phyloP scores from a whole-genome alignment of 2,797 vertebrate genomes.

The Limnodromus scolopaceus region DNA sequence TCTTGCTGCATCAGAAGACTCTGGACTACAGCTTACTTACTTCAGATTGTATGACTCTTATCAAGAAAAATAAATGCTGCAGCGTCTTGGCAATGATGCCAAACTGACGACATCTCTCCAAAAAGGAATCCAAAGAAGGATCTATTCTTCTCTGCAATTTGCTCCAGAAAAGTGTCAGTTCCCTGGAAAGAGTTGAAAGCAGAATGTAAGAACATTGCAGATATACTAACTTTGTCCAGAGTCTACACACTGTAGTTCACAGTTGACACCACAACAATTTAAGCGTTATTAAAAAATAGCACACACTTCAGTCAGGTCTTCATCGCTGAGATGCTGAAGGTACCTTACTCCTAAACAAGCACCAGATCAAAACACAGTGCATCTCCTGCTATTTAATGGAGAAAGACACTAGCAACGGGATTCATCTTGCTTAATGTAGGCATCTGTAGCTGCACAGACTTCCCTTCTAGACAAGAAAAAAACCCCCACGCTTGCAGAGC shows the following conservation, averaged over 20 bases:
- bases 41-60: slow-evolving; percentile 95
- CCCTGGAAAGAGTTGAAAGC: slow-evolving; percentile 81
- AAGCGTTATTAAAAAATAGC: neutral
- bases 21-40: slow-evolving; percentile 75
- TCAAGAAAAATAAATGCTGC: slow-evolving; percentile 94
- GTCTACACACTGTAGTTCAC: neutral
- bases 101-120: slow-evolving; percentile 97
- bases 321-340: neutral
- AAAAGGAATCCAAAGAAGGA: slow-evolving; percentile 89
- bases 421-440: neutral
- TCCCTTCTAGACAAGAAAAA: neutral
- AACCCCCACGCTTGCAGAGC: neutral
- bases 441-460: neutral
- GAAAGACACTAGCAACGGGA: neutral
- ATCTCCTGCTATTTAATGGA: neutral
- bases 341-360: neutral
- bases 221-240: neutral
- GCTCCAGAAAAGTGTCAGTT: slow-evolving; percentile 95
- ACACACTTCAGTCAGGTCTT: neutral
- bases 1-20: neutral
- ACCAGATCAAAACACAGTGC: neutral
- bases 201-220: neutral
- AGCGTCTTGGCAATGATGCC: slow-evolving; percentile 96
- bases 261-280: neutral
- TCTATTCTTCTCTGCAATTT: slow-evolving; percentile 96